phyloP scores from a whole-genome alignment of 64 coral and sea anemone species.

The Dendronephthya gigantea region DNA sequence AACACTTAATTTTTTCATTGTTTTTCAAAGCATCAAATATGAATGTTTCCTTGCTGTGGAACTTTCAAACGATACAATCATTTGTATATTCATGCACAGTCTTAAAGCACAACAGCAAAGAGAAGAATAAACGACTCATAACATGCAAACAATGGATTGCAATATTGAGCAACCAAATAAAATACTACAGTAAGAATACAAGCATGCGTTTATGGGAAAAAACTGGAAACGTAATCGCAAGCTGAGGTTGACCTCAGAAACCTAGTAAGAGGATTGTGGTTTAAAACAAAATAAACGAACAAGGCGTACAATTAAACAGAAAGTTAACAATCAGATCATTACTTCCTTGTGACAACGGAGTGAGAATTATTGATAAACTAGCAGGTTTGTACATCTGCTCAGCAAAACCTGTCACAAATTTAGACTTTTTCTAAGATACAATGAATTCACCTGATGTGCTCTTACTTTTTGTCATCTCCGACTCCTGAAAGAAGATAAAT shows the following conservation, averaged over 20 bases:
- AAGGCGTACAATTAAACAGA: neutral
- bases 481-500: neutral
- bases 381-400: neutral
- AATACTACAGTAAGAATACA: neutral
- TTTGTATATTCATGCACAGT: too few species aligned
- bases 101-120: too few species aligned
- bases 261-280: neutral
- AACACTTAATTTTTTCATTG: too few species aligned
- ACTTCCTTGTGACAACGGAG: neutral
- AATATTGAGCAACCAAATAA: neutral
- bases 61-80: too few species aligned
- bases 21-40: too few species aligned
- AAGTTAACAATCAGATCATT: neutral
- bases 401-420: neutral
- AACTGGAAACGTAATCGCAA: neutral
- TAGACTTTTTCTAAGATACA: neutral
- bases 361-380: neutral
- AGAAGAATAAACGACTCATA: neutral
- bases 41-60: too few species aligned
- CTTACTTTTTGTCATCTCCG: neutral
- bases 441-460: neutral
- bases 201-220: neutral
- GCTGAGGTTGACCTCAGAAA: neutral
- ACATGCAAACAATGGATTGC: neutral
- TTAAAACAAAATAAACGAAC: neutral